phyloP scores from a whole-genome alignment of 2,113 vertebrate genomes.

The Eidolon helvum region DNA sequence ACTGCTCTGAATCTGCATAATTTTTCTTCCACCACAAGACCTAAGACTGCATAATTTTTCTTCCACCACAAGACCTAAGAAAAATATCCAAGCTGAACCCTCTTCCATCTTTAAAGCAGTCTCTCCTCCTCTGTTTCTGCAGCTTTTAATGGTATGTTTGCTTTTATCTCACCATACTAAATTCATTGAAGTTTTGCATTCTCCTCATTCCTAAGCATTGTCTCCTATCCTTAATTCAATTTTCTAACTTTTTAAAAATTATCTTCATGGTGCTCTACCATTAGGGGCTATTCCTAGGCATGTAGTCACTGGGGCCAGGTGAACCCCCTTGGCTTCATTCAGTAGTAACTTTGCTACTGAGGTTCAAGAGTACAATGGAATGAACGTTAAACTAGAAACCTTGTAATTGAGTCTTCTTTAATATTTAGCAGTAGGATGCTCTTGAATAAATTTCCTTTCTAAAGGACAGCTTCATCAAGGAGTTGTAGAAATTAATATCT shows the following conservation, averaged over 20 bases:
- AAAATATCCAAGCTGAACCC: not conserved
- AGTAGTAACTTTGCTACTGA: not conserved
- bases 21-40: not conserved
- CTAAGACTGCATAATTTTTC: not conserved
- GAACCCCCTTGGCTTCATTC: not conserved
- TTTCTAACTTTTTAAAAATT: not conserved
- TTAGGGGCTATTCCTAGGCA: not conserved
- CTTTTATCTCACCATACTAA: not conserved
- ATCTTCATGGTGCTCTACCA: not conserved
- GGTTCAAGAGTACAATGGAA: rapidly evolving
- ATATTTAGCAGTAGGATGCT: not conserved
- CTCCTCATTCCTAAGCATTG: not conserved
- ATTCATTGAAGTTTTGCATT: not conserved
- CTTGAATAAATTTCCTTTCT: not conserved
- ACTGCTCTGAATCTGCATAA: not conserved
- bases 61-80: not conserved
- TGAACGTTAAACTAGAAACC: not conserved
- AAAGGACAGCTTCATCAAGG: not conserved
- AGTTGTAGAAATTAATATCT: not conserved
- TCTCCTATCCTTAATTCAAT: not conserved
- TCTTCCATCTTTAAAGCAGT: not conserved
- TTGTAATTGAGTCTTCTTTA: not conserved
- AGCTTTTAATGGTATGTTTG: not conserved
- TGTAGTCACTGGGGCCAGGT: not conserved
- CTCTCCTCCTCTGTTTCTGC: not conserved